Evolutionary conservation across 1,140 invertebrate species (phyloP), one percentile per base, ranked within the genome.

Genomic region (Hyles euphorbiae): DNA sequence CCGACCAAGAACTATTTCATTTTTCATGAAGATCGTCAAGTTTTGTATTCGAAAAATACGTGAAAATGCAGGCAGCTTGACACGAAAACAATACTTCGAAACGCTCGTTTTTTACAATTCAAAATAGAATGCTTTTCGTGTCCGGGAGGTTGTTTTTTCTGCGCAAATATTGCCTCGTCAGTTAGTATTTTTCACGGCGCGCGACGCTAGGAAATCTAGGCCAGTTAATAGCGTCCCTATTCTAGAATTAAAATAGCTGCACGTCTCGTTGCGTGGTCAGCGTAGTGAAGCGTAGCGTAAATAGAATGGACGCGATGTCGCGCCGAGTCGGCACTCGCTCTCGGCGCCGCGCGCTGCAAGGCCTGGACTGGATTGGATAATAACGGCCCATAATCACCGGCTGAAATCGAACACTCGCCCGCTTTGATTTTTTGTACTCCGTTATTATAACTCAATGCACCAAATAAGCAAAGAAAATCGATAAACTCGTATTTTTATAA

Each of bases 261-360:
- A 67, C 65, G 66, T 70, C 68, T 67, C 62, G 62, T 66, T 68
- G 69, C 76, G 59, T 67, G 65, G 70, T 74, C 59, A 67, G 67
- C 67, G 72, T 75, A 76, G 75, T 76, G 76, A 77, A 71, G 72
- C 72, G 70, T 76, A 71, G 69, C 73, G 70, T 78, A 79, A 78
- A 78, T 78, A 81, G 69, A 79, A 57, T 70, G 36, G 69, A 69
- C 69, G 48, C 55, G 59, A 55, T 46, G 40, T 51, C 53, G 49
- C 45, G 40, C 6, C 47, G 60, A 32, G 43, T 51, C 34, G 33
- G 11, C 22, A 22, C 32, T 22, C 34, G 34, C 5, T 40, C 5
- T 40, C 36, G 5, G 36, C 36, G 36, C 36, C 36, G 36, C 36
- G 36, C 36, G 8, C 36, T 40, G 36, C 36, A 3, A 40, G 36